Evolutionary conservation across 1,140 invertebrate species (phyloP).

Genomic region (Drosophila elegans): DNA sequence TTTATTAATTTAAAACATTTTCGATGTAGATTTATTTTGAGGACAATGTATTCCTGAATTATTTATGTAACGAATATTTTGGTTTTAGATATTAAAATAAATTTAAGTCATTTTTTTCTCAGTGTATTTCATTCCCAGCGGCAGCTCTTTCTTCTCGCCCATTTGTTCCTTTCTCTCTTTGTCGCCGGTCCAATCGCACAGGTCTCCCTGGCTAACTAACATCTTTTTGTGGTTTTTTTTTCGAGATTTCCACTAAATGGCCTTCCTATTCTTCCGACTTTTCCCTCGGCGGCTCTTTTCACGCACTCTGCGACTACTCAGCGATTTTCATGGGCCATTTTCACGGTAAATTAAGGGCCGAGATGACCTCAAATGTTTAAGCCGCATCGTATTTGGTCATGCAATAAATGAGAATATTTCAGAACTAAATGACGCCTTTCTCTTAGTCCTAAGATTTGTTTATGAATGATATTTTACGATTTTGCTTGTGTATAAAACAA

Average conservation of each 20-base stretch:
- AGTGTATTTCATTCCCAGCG: slow-evolving; percentile 14
- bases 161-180: slow-evolving; percentile 28
- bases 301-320: slow-evolving; percentile 40
- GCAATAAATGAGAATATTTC: neutral
- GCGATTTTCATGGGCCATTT: slow-evolving; percentile 38
- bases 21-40: too few relatives aligned
- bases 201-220: slow-evolving; percentile 1
- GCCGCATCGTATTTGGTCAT: slow-evolving; percentile 6
- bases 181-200: slow-evolving; percentile 18
- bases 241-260: slow-evolving; percentile 53
- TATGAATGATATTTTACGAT: neutral
- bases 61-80: too few relatives aligned
- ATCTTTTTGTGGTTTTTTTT: slow-evolving; percentile 16
- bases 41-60: too few relatives aligned
- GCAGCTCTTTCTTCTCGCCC: slow-evolving; percentile 29
- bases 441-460: neutral
- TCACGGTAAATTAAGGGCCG: slow-evolving; percentile 57
- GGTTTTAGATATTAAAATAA: too few relatives aligned
- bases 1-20: too few relatives aligned
- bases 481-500: too few relatives aligned
- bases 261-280: slow-evolving; percentile 31
- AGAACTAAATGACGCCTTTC: neutral
- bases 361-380: slow-evolving; percentile 53
- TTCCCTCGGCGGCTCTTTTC: slow-evolving; percentile 24
- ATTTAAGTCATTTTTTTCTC: neutral